Evolutionary conservation across 2,888 invertebrate species (phyloP).

Genomic region (Lapara coniferarum): DNA sequence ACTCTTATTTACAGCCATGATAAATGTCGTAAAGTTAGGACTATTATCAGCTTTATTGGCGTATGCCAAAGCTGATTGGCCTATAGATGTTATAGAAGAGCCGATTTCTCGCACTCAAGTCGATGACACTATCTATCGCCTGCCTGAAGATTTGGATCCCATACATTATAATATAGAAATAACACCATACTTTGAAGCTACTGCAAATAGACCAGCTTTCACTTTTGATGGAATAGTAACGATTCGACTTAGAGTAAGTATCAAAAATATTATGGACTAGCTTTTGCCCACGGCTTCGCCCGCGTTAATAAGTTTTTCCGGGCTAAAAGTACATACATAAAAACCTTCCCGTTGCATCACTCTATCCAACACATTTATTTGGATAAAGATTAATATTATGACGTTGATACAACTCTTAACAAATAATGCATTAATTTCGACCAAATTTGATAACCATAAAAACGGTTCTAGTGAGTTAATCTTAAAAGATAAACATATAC

Average conservation of each 20-base stretch:
- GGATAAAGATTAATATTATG: too few relatives aligned
- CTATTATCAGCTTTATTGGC: constrained; percentile 54
- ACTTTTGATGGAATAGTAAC: constrained; percentile 75
- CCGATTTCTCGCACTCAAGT: constrained; percentile 39
- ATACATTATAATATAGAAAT: constrained; percentile 79
- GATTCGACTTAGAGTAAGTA: constrained; percentile 64
- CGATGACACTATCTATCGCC: constrained; percentile 52
- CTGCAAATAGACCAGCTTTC: constrained; percentile 57
- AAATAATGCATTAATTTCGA: too few relatives aligned
- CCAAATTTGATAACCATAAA: too few relatives aligned
- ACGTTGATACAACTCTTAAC: too few relatives aligned
- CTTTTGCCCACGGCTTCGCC: too few relatives aligned
- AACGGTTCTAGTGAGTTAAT: too few relatives aligned
- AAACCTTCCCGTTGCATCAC: too few relatives aligned
- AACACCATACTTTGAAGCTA: constrained; percentile 76
- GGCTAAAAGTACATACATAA: too few relatives aligned
- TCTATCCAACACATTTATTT: too few relatives aligned
- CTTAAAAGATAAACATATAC: too few relatives aligned
- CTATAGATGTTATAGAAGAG: constrained; percentile 54
- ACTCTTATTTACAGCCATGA: constrained; percentile 52
- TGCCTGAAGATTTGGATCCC: constrained; percentile 78
- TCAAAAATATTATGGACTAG: neutral
- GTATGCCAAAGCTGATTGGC: constrained; percentile 56
- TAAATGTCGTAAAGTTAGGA: constrained; percentile 44
- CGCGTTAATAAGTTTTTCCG: too few relatives aligned